These are phyloP conservation scores for Polymixis lichenea DNA, from an alignment of 2,888 invertebrate genomes.

Conservation along the genomic window DNA sequence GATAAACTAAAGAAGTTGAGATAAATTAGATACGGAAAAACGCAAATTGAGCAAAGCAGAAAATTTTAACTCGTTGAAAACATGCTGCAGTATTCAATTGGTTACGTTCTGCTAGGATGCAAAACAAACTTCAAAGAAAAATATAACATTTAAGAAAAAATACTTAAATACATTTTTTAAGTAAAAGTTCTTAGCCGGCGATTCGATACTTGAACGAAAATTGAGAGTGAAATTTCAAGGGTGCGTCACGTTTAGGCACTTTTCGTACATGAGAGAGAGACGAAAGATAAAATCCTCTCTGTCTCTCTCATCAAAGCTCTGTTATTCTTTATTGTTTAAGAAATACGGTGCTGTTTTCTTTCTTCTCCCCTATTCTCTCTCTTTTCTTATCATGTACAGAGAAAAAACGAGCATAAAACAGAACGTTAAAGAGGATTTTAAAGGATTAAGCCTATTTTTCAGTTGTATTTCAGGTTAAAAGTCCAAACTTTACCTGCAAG, in stretches of 20 bases:
- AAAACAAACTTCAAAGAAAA: constrained; percentile 2
- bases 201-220: neutral
- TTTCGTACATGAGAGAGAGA: neutral
- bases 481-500: too few species aligned
- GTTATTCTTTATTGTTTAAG: neutral
- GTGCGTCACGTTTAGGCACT: too few species aligned
- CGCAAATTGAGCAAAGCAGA: constrained; percentile 1
- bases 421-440: neutral
- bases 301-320: neutral
- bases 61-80: neutral
- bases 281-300: neutral
- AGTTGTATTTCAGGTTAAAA: too few species aligned
- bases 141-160: neutral
- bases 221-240: too few species aligned
- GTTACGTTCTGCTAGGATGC: neutral
- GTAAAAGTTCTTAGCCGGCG: neutral
- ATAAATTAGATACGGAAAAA: constrained; percentile 11
- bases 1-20: neutral
- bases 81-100: neutral
- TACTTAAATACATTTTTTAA: neutral
- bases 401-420: neutral
- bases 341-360: neutral
- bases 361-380: neutral
- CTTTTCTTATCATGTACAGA: neutral
- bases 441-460: too few species aligned